Evolutionary conservation across 2,113 vertebrate genomes (phyloP).

Genomic region (Pyrgilauda ruficollis): DNA sequence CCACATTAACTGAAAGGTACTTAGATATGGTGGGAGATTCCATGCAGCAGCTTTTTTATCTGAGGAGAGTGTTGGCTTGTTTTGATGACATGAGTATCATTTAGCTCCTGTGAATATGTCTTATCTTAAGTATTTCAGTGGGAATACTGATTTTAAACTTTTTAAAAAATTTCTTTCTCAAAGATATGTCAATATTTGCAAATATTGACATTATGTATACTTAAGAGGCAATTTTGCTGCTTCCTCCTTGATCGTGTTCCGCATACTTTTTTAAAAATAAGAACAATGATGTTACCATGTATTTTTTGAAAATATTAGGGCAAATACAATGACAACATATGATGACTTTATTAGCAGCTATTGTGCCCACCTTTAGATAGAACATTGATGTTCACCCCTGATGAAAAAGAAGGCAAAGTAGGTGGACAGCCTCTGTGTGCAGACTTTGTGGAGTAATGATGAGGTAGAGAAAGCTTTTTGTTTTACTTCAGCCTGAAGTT

Average conservation of each 20-base stretch:
- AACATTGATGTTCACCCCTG: neutral
- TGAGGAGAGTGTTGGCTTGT: neutral
- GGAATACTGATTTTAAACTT: neutral
- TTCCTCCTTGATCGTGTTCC: neutral
- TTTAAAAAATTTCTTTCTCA: fast-evolving
- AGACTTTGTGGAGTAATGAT: neutral
- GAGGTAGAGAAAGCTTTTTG: neutral
- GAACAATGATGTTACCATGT: fast-evolving
- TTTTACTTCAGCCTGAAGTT: neutral
- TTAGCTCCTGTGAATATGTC: neutral
- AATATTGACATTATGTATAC: neutral
- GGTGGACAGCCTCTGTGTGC: neutral
- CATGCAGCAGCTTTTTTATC: neutral
- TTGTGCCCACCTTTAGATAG: neutral
- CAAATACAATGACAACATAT: neutral
- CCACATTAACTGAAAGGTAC: constrained; percentile 62
- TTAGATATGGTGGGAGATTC: neutral
- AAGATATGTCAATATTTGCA: neutral
- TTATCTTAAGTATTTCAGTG: neutral
- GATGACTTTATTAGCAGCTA: neutral
- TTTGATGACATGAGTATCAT: neutral
- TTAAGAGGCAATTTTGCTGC: neutral
- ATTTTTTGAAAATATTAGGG: neutral
- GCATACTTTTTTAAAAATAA: neutral
- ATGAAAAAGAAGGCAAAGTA: neutral